Percentiles rank a stretch among this genome's conserved stretches.
Evolutionary conservation across 2,888 invertebrate genomes (phyloP).

Genomic region (Sericinus montela): DNA sequence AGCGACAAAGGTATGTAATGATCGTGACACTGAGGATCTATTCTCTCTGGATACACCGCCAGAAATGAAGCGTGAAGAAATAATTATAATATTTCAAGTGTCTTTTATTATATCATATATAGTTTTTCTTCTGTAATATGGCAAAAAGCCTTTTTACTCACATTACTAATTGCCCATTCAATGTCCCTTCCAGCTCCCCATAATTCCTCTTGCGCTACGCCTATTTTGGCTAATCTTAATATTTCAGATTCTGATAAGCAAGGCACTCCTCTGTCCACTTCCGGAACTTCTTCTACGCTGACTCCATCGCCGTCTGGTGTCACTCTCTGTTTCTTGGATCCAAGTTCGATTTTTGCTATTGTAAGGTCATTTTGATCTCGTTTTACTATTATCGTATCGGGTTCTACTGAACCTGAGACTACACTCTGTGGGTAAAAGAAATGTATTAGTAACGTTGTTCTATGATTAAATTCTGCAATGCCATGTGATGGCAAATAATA

Average conservation of each 20-base stretch:
- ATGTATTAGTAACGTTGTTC: too few species aligned
- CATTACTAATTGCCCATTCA: conserved; percentile 87
- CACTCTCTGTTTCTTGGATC: conserved; percentile 74
- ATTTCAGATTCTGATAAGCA: conserved; percentile 79
- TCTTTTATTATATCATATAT: too few species aligned
- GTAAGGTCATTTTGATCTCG: conserved; percentile 69
- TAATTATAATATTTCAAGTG: too few species aligned
- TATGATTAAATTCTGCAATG: too few species aligned
- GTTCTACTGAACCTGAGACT: conserved; percentile 87
- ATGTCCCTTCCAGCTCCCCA: conserved; percentile 87
- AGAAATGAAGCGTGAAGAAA: too few species aligned
- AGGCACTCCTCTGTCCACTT: conserved; percentile 52
- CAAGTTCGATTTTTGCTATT: conserved; percentile 65
- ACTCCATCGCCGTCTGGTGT: conserved; percentile 63
- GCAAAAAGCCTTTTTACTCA: too few species aligned
- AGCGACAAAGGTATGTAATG: too few species aligned
- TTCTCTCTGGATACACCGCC: too few species aligned
- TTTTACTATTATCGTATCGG: conserved; percentile 83
- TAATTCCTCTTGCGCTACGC: conserved; percentile 79
- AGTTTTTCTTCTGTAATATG: too few species aligned
- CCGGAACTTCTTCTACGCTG: conserved; percentile 50
- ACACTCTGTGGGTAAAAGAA: conserved; percentile 86
- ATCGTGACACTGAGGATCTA: too few species aligned
- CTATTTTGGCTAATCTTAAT: conserved; percentile 71
- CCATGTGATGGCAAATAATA: too few species aligned